Evolutionary conservation across 2,113 vertebrate genomes (phyloP), one percentile per base, ranked within the genome.

Genomic region (Perognathus longimembris): DNA sequence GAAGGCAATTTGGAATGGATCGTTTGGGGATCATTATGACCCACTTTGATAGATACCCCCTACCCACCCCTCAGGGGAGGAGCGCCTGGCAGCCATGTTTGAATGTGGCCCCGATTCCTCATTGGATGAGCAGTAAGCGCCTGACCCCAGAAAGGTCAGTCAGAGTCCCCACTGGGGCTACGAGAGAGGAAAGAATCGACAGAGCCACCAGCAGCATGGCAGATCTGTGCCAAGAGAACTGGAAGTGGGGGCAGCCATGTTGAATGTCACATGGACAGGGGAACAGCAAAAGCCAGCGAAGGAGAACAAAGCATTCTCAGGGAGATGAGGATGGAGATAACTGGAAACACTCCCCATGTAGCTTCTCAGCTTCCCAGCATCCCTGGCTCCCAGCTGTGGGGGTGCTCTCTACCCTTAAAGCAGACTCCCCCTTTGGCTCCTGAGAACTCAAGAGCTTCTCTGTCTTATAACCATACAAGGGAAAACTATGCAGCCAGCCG

Each of bases 381-480:
- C 74, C 42, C 32, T 45, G 17, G 59, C 30, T 78, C 45, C 61
- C 21, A 32, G 61, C 22, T 20, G 3, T 84, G 14, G n/a, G 57
- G 61, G 20, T 78, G 18, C n/a, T 82, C 71, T 28, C 26, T 28
- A 67, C 79, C 42, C 64, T 81, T 63, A 64, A 28, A 77, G 50
- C 34, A 17, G 63, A 75, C 24, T 70, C 38, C 42, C 30, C n/a
- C n/a, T 30, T 91, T 40, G 64, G 63, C 63, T 82, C 76, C n/a
- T 67, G 79, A 71, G 76, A 82, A 84, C 57, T 89, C 30, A 61
- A 81, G 61, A 57, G 64, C 12, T 80, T 61, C 88, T 50, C 20
- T 69, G 70, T 14, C 22, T 93, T 34, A 75, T 18, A 77, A 5
- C 95, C 95, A 91, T 80, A 95, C 89, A 96, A 95, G 96, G 93